Conservation (phyloP, 1,140 invertebrate genomes). For the Pemphigus obesinymphae region DNA sequence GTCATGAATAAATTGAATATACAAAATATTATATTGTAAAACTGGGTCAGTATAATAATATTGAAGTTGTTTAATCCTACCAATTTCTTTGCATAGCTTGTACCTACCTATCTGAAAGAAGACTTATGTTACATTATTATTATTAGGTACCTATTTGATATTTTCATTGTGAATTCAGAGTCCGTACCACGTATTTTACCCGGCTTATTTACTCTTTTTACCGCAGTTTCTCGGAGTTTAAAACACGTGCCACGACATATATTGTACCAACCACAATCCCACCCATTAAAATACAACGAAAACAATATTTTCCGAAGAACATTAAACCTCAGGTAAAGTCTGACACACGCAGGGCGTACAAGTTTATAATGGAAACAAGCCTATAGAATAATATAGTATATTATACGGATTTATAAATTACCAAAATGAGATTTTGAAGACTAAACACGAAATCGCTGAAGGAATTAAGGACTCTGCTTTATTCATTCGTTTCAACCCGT, state of each 20-base stretch:
- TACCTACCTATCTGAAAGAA: background rate
- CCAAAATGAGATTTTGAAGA: background rate
- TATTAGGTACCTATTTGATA: no score
- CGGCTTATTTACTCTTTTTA: background rate
- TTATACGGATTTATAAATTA: background rate
- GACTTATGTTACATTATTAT: background rate
- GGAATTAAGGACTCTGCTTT: no score
- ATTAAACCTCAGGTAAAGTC: background rate
- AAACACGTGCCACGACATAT: background rate
- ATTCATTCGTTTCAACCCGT: no score
- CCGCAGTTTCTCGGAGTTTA: background rate
- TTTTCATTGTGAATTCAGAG: conserved; percentile 5
- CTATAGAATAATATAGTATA: background rate
- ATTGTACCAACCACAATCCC: background rate
- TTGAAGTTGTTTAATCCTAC: background rate
- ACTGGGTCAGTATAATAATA: background rate
- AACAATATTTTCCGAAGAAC: background rate
- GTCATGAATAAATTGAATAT: background rate
- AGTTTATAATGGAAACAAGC: background rate
- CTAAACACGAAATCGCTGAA: no score
- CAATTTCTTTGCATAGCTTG: background rate
- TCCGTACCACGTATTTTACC: background rate
- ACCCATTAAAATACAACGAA: background rate
- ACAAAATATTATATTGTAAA: background rate
- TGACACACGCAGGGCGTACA: background rate